phyloP scores from a whole-genome alignment of 2,113 vertebrate genomes.

The Coturnix japonica region DNA sequence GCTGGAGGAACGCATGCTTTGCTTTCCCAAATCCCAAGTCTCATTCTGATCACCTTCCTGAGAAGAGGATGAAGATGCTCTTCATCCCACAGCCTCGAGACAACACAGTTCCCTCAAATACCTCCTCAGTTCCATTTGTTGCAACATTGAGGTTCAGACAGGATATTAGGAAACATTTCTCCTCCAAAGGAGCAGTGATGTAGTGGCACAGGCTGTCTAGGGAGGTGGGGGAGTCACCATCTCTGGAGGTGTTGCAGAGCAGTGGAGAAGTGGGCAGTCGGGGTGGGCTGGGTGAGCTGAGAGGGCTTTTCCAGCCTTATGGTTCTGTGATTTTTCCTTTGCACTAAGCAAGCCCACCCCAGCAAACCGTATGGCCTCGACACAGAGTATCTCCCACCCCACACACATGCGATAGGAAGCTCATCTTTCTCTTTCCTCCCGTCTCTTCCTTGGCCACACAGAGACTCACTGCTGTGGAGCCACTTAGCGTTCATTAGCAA shows the following conservation, averaged over 20 bases:
- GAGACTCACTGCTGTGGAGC: background rate
- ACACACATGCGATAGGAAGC: background rate
- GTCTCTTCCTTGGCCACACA: fast-evolving
- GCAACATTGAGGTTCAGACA: too few relatives aligned
- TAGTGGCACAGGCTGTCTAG: too few relatives aligned
- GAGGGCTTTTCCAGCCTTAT: too few relatives aligned
- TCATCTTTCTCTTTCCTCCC: background rate
- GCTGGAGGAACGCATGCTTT: background rate
- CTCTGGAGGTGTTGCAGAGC: too few relatives aligned
- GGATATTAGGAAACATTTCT: too few relatives aligned
- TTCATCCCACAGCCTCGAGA: background rate
- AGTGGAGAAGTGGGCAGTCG: too few relatives aligned
- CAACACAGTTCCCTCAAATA: fast-evolving
- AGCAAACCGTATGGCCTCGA: background rate
- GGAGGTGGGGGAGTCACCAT: too few relatives aligned
- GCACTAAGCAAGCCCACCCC: background rate
- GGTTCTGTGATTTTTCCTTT: too few relatives aligned
- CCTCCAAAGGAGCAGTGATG: too few relatives aligned
- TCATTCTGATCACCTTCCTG: background rate
- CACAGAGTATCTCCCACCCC: background rate
- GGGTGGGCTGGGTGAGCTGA: too few relatives aligned
- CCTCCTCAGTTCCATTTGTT: background rate
- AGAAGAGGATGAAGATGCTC: background rate
- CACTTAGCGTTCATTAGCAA: background rate
- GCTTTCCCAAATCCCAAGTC: background rate